Conservation (phyloP, 2,797 vertebrate species). For the Anguilla megastoma region DNA sequence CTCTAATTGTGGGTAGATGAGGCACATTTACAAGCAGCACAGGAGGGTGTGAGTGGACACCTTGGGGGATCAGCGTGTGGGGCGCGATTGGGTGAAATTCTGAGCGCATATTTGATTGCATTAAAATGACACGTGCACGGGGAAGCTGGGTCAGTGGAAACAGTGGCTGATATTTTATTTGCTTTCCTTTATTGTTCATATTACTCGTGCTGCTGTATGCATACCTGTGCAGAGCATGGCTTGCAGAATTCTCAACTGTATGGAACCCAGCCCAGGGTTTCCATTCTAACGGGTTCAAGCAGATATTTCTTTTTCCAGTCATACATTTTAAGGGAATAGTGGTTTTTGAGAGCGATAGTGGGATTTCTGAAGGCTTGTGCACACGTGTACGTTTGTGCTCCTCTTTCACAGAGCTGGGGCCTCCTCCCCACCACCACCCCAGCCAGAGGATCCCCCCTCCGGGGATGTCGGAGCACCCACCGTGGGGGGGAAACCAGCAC, state of each 20-base stretch:
- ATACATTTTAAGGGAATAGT: background rate
- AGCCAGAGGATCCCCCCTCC: slow-evolving; percentile 92
- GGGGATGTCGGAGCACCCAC: slow-evolving; percentile 87
- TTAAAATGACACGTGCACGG: background rate
- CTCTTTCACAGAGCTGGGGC: slow-evolving; percentile 82
- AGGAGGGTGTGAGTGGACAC: background rate
- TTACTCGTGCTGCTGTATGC: background rate
- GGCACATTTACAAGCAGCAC: background rate
- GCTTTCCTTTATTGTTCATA: background rate
- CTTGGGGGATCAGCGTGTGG: background rate
- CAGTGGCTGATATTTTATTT: background rate
- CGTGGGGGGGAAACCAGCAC: slow-evolving; percentile 91
- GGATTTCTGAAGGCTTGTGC: background rate
- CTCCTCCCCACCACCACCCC: slow-evolving; percentile 91
- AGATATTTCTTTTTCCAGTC: background rate
- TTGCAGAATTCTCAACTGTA: background rate
- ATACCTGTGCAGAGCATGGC: background rate
- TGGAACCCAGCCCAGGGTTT: no score
- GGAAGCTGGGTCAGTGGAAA: background rate
- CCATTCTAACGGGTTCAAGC: background rate
- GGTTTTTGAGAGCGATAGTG: background rate
- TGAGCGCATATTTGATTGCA: background rate
- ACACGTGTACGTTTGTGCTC: background rate
- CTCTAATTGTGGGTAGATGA: background rate
- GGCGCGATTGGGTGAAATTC: background rate